A percentile compares a stretch with the other conserved stretches of the same genome.
These are phyloP conservation scores for Champsocephalus esox DNA, from an alignment of 2,797 vertebrate genomes.

Conservation along the genomic window DNA sequence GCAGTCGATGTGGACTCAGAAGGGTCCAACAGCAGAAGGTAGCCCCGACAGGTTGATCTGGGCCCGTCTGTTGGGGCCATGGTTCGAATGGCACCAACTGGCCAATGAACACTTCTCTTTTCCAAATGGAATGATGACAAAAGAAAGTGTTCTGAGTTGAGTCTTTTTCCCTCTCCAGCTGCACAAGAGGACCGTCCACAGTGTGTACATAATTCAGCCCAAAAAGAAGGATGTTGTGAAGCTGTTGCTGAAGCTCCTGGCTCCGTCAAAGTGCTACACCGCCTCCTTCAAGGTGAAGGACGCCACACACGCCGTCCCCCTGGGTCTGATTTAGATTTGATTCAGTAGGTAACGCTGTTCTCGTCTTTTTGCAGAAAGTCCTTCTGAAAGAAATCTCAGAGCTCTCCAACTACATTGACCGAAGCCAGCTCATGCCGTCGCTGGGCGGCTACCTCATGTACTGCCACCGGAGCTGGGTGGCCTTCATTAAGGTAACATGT, in stretches of 20 bases:
- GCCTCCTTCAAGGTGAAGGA: slow-evolving; percentile 73
- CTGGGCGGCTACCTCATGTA: slow-evolving; percentile 84
- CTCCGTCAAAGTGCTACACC: slow-evolving; percentile 47
- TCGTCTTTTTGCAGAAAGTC: slow-evolving; percentile 68
- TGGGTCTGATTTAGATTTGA: background rate
- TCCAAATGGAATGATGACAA: background rate
- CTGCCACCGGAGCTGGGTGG: slow-evolving; percentile 82
- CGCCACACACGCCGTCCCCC: rapidly evolving
- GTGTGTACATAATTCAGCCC: slow-evolving; percentile 80
- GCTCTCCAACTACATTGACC: slow-evolving; percentile 83
- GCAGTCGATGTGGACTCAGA: background rate
- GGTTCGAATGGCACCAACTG: no score
- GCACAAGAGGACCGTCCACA: slow-evolving; percentile 69
- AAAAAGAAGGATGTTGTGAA: slow-evolving; percentile 76
- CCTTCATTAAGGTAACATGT: slow-evolving; percentile 80
- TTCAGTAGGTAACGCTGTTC: background rate
- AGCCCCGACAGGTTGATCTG: no score
- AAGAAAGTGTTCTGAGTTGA: background rate
- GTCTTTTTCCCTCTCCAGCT: slow-evolving; percentile 37
- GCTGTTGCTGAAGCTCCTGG: slow-evolving; percentile 73
- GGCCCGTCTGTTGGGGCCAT: no score
- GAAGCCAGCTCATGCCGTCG: slow-evolving; percentile 78
- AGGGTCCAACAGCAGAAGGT: no score
- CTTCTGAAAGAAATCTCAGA: slow-evolving; percentile 81
- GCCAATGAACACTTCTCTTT: background rate